Conservation (phyloP, 2,797 vertebrate species). For the Microchirus variegatus region DNA sequence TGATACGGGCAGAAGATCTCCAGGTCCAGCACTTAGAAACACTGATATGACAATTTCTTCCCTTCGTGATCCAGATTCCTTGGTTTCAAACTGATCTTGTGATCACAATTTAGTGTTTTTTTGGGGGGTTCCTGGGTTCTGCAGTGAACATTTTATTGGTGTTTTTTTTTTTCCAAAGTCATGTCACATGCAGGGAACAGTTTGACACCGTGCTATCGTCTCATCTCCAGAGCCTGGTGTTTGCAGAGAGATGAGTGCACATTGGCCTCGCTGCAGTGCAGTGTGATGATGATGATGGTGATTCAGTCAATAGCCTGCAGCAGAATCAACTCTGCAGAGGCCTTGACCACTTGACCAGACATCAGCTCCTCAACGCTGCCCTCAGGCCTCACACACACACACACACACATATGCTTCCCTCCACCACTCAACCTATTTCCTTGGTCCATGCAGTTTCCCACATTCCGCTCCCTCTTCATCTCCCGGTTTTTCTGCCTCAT, state of each 20-base stretch:
- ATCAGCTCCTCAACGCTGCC: constrained; percentile 35
- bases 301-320: constrained; percentile 32
- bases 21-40: no score
- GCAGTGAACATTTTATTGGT: no score
- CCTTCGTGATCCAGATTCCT: no score
- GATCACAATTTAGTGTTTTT: no score
- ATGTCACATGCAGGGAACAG: no score
- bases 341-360: constrained; percentile 65
- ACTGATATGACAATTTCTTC: no score
- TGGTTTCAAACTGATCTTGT: no score
- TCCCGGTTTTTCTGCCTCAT: background rate
- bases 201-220: background rate
- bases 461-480: constrained; percentile 1
- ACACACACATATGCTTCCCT: constrained; percentile 10
- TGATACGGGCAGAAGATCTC: no score
- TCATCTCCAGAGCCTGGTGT: background rate
- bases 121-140: no score
- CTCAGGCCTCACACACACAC: constrained; percentile 12
- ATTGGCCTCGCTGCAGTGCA: constrained; percentile 22
- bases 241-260: constrained; percentile 1
- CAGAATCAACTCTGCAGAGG: constrained; percentile 35
- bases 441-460: constrained; percentile 16
- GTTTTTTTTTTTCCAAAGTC: no score
- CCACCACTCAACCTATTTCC: constrained; percentile 30
- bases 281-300: constrained; percentile 47